Evolutionary conservation across 2,113 vertebrate genomes (phyloP).

Genomic region (Natator depressus): DNA sequence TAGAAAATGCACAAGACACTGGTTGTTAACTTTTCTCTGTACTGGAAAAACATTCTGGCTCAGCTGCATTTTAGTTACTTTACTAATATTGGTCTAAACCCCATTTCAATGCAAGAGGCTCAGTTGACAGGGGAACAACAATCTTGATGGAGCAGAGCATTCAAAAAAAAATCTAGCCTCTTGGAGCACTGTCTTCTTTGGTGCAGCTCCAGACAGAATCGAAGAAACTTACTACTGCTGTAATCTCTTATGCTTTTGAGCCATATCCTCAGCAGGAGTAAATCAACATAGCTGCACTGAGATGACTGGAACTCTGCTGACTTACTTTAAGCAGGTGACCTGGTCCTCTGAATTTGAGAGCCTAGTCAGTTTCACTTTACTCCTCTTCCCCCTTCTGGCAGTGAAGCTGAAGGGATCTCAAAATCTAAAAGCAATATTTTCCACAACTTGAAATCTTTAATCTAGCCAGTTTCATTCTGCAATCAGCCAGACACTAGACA

Average conservation of each 20-base stretch:
- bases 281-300: neutral
- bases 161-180: too few relatives aligned
- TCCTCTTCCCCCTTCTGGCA: neutral
- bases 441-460: neutral
- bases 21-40: neutral
- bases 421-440: neutral
- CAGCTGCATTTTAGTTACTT: neutral
- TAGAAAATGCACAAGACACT: neutral
- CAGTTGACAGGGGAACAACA: too few relatives aligned
- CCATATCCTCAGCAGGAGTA: neutral
- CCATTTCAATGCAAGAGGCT: neutral
- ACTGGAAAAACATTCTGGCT: neutral
- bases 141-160: neutral
- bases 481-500: neutral
- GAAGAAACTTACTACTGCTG: neutral
- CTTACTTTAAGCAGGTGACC: neutral
- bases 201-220: neutral
- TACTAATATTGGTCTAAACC: neutral
- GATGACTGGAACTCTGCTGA: neutral
- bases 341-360: neutral
- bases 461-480: neutral
- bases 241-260: neutral
- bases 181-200: neutral
- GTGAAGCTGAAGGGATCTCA: neutral
- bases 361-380: neutral